Conservation (phyloP, 2,888 invertebrate species). For the Erebia palarica region DNA sequence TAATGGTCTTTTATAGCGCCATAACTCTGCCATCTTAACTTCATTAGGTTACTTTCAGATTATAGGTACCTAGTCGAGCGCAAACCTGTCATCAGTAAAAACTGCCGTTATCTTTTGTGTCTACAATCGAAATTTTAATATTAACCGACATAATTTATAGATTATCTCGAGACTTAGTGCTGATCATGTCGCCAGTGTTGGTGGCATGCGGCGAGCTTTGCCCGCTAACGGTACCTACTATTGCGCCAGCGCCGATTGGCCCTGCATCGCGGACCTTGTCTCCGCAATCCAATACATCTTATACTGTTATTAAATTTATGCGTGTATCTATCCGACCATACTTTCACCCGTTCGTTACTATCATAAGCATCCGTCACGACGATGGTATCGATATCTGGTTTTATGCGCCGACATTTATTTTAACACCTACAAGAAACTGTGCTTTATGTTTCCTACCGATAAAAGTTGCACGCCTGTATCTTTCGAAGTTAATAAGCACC, state of each 20-base stretch:
- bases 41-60: neutral
- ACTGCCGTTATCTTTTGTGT: constrained; percentile 22
- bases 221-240: constrained; percentile 69
- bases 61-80: neutral
- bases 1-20: neutral
- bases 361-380: constrained; percentile 68
- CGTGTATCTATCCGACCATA: constrained; percentile 60
- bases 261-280: constrained; percentile 70
- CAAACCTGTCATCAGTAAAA: constrained; percentile 15
- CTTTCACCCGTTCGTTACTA: constrained; percentile 73
- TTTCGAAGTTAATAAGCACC: constrained; percentile 28
- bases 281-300: constrained; percentile 76
- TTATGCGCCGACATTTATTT: constrained; percentile 58
- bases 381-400: constrained; percentile 59
- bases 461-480: constrained; percentile 19
- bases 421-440: constrained; percentile 48
- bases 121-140: constrained; percentile 33
- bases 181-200: constrained; percentile 53
- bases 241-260: constrained; percentile 59
- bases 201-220: constrained; percentile 49
- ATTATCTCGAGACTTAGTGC: constrained; percentile 65
- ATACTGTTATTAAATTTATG: constrained; percentile 78
- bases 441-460: constrained; percentile 19
- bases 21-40: neutral
- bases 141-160: constrained; percentile 56